These are phyloP conservation scores for Siphamia tubifer DNA, from an alignment of 2,113 vertebrate species.

Conservation along the genomic window DNA sequence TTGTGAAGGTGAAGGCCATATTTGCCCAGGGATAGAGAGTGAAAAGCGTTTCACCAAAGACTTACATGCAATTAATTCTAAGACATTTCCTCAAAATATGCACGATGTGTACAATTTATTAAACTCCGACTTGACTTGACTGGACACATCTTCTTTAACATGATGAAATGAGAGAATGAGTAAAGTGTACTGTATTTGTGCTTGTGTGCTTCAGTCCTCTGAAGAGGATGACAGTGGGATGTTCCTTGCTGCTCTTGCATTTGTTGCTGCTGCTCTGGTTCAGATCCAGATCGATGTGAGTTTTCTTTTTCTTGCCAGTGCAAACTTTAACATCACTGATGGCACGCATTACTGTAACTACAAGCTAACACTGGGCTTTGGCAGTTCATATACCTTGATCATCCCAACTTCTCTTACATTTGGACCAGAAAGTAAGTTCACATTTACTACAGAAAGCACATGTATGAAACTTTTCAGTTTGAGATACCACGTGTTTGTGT, in stretches of 20 bases:
- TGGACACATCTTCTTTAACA: too few relatives aligned
- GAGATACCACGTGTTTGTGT: background rate
- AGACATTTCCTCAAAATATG: too few relatives aligned
- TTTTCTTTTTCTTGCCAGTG: conserved; percentile 48
- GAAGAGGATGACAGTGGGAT: conserved; percentile 91
- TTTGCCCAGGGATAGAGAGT: too few relatives aligned
- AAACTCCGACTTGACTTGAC: too few relatives aligned
- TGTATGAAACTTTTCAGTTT: background rate
- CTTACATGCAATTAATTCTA: too few relatives aligned
- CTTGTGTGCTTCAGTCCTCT: conserved; percentile 79
- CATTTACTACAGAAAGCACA: background rate
- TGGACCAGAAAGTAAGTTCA: conserved; percentile 32
- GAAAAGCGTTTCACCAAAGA: too few relatives aligned
- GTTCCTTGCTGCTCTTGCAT: conserved; percentile 89
- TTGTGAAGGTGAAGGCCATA: too few relatives aligned
- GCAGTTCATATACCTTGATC: conserved; percentile 84
- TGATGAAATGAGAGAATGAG: background rate
- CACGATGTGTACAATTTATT: too few relatives aligned
- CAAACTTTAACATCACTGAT: conserved; percentile 6
- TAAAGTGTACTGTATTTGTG: background rate
- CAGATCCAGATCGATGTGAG: conserved; percentile 93
- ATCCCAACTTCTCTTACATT: conserved; percentile 60
- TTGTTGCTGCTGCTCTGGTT: conserved; percentile 87
- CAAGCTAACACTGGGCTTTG: conserved; percentile 75
- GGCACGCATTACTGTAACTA: background rate